phyloP scores from a whole-genome alignment of 2,888 invertebrate species.

The Cephonodes hylas region DNA sequence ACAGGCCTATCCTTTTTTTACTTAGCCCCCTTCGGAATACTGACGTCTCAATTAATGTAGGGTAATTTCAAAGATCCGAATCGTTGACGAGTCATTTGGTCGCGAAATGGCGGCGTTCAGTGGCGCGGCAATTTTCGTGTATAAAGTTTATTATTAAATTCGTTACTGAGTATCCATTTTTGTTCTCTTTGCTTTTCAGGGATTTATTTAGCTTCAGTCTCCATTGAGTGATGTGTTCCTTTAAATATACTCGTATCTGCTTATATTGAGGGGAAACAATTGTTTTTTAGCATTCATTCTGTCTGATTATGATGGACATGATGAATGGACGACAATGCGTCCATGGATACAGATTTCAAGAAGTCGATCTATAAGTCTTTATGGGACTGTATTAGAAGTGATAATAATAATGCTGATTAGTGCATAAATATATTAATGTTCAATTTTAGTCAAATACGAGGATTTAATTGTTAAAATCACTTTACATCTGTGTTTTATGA shows the following conservation, averaged over 20 bases:
- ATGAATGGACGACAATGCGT: too few species aligned
- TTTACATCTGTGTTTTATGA: not conserved
- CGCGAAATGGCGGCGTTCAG: slow-evolving; percentile 25
- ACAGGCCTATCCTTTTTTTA: slow-evolving; percentile 60
- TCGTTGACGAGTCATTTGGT: slow-evolving; percentile 48
- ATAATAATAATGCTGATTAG: not conserved
- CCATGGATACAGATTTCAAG: too few species aligned
- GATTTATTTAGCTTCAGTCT: not conserved
- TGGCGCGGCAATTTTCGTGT: slow-evolving; percentile 29
- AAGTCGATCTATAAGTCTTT: too few species aligned
- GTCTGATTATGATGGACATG: too few species aligned
- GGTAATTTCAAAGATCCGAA: slow-evolving; percentile 71
- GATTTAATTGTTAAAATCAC: not conserved
- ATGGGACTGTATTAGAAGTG: too few species aligned
- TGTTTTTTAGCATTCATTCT: too few species aligned
- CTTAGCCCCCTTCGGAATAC: slow-evolving; percentile 46
- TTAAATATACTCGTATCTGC: too few species aligned
- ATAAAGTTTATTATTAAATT: slow-evolving; percentile 29
- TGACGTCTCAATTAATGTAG: slow-evolving; percentile 75
- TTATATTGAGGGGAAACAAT: too few species aligned
- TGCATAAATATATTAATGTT: too few species aligned
- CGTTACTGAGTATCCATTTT: not conserved
- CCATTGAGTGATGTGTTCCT: not conserved
- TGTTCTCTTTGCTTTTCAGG: slow-evolving; percentile 26
- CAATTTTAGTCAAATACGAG: too few species aligned